A percentile compares a stretch with the other conserved stretches of the same genome.
Evolutionary conservation across 2,797 vertebrate species (phyloP).

Genomic region (Anniella stebbinsi): DNA sequence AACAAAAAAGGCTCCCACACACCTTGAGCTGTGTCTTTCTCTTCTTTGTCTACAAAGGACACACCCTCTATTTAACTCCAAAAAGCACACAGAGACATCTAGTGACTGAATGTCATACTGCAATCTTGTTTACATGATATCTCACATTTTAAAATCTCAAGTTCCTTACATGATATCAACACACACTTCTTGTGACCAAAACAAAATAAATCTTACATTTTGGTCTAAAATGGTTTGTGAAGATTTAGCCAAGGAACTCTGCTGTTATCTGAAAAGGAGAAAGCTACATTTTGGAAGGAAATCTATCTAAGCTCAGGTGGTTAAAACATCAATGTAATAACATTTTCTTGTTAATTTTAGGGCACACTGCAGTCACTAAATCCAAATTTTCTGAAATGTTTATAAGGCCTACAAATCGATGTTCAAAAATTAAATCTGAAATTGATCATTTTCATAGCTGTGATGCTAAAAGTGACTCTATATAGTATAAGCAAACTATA

Average conservation of each 20-base stretch:
- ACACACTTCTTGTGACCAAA: background rate
- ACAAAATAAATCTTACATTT: background rate
- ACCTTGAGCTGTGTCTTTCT: slow-evolving; percentile 23
- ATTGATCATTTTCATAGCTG: background rate
- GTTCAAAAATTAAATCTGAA: background rate
- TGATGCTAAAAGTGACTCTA: background rate
- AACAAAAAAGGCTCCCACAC: background rate
- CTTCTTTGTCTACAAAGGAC: background rate
- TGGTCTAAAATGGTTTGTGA: background rate
- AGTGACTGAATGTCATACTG: slow-evolving; percentile 26
- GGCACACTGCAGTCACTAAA: background rate
- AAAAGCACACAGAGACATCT: slow-evolving; percentile 30
- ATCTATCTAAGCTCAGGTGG: background rate
- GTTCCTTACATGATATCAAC: background rate
- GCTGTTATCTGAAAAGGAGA: background rate
- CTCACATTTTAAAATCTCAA: no score
- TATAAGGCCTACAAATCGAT: background rate
- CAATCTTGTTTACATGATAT: background rate
- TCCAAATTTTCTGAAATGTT: background rate
- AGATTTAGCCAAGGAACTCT: background rate
- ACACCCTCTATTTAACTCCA: slow-evolving; percentile 14
- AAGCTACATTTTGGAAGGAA: background rate
- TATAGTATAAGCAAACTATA: background rate
- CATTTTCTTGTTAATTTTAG: background rate
- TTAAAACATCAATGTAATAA: background rate